Evolutionary conservation across 1,140 invertebrate species (phyloP).

Genomic region (Tenebrio molitor): DNA sequence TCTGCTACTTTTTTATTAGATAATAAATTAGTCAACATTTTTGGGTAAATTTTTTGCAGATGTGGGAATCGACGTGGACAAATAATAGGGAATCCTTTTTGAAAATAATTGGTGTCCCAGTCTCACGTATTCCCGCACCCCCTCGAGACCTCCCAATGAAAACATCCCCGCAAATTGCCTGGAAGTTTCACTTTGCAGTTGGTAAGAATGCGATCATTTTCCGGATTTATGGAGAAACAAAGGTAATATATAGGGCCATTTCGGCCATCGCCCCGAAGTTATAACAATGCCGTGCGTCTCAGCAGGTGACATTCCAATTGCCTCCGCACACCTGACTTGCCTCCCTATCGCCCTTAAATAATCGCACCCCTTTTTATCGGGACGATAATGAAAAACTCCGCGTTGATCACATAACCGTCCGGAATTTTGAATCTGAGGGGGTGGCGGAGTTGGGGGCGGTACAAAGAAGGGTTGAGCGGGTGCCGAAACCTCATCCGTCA

Average conservation of each 20-base stretch:
- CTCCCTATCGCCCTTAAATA: constrained; percentile 16
- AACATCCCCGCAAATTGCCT: constrained; percentile 46
- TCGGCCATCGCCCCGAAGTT: constrained; percentile 26
- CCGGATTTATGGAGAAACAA: constrained; percentile 45
- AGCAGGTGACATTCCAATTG: constrained; percentile 46
- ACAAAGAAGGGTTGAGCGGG: constrained; percentile 45
- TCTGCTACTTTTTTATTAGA: too few species aligned
- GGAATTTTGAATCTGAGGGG: too few species aligned
- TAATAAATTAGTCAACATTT: too few species aligned
- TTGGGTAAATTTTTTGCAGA: too few species aligned
- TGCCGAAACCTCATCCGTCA: constrained; percentile 56
- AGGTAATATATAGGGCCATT: constrained; percentile 43
- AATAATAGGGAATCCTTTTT: too few species aligned
- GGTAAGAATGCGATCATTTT: constrained; percentile 48
- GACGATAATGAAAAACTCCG: not conserved
- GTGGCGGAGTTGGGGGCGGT: not conserved
- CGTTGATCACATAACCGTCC: constrained; percentile 7
- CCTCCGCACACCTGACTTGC: constrained; percentile 40
- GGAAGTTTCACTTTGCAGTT: constrained; percentile 46
- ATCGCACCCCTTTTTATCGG: not conserved
- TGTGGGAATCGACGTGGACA: too few species aligned
- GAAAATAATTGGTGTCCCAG: too few species aligned
- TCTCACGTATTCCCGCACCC: too few species aligned
- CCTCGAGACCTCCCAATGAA: too few species aligned
- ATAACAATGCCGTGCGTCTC: constrained; percentile 18